phyloP scores from a whole-genome alignment of 2,113 vertebrate genomes.

The Eleginops maclovinus region DNA sequence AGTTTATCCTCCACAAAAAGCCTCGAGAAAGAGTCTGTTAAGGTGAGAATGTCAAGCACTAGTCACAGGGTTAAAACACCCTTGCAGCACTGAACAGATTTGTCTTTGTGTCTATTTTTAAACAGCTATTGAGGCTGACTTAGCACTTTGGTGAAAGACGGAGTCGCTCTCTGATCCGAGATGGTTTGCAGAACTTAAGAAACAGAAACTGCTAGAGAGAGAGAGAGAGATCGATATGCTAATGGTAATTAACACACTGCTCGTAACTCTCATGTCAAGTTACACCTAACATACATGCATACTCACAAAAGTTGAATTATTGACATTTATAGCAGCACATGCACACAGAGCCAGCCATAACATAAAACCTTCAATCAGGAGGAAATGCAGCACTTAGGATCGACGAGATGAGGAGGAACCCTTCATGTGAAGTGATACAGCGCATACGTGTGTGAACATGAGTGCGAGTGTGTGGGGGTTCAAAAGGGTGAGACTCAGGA shows the following conservation, averaged over 20 bases:
- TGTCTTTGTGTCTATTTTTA: slow-evolving; percentile 64
- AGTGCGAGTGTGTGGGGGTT: background rate
- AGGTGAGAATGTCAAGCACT: slow-evolving; percentile 44
- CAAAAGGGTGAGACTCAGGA: background rate
- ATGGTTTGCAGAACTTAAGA: slow-evolving; percentile 8
- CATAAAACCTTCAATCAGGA: slow-evolving; percentile 42
- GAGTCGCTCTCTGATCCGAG: slow-evolving; percentile 11
- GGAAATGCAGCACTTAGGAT: slow-evolving; percentile 33
- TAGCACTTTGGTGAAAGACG: slow-evolving; percentile 35
- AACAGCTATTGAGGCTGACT: slow-evolving; percentile 41
- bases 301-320: slow-evolving; percentile 29
- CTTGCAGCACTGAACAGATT: slow-evolving; percentile 49
- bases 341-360: slow-evolving; percentile 13
- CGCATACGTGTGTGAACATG: background rate
- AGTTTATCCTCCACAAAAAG: background rate
- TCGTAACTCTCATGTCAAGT: slow-evolving; percentile 36
- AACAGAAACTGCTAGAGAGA: slow-evolving; percentile 9
- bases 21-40: slow-evolving; percentile 11
- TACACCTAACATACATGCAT: background rate
- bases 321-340: slow-evolving; percentile 23
- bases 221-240: slow-evolving; percentile 32
- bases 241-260: slow-evolving; percentile 21
- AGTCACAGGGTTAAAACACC: slow-evolving; percentile 56
- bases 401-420: background rate
- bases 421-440: slow-evolving; percentile 16